These are phyloP conservation scores for Drosophila triauraria DNA, from an alignment of 1,140 invertebrate species.

Conservation along the genomic window DNA sequence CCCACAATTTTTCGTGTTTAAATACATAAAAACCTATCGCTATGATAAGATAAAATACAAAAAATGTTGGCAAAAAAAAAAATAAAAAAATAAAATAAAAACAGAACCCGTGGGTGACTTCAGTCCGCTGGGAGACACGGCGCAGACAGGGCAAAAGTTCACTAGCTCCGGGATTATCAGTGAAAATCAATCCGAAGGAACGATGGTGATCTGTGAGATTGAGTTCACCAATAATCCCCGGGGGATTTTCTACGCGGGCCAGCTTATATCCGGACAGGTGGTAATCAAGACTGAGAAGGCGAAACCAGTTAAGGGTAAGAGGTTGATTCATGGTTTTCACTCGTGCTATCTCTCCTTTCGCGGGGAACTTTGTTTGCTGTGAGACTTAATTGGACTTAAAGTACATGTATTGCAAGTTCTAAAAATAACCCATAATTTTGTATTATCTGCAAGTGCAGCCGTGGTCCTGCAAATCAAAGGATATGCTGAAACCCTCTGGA, in stretches of 20 bases:
- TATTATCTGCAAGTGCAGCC: conserved; percentile 34
- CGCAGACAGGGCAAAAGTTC: conserved; percentile 31
- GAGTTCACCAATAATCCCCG: conserved; percentile 85
- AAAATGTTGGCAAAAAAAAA: conserved; percentile 33
- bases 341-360: not conserved
- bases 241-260: conserved; percentile 86
- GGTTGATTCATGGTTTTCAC: conserved; percentile 15
- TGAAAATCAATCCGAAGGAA: conserved; percentile 17
- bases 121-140: conserved; percentile 32
- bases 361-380: conserved; percentile 16
- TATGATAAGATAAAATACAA: conserved; percentile 65
- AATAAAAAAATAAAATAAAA: conserved; percentile 28
- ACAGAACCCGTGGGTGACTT: conserved; percentile 18
- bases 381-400: conserved; percentile 2
- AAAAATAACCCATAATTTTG: not conserved
- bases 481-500: conserved; percentile 67
- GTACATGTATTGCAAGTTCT: not conserved
- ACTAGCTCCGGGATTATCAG: conserved; percentile 4
- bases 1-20: conserved; percentile 46
- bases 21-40: conserved; percentile 44
- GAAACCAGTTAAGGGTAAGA: conserved; percentile 85
- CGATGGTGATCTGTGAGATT: conserved; percentile 72
- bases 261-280: conserved; percentile 85
- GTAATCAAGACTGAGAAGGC: conserved; percentile 83
- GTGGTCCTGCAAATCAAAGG: conserved; percentile 68